Evolutionary conservation across 1,140 invertebrate genomes (phyloP), one percentile per base, ranked within the genome.

Genomic region (Drosophila baimaii): DNA sequence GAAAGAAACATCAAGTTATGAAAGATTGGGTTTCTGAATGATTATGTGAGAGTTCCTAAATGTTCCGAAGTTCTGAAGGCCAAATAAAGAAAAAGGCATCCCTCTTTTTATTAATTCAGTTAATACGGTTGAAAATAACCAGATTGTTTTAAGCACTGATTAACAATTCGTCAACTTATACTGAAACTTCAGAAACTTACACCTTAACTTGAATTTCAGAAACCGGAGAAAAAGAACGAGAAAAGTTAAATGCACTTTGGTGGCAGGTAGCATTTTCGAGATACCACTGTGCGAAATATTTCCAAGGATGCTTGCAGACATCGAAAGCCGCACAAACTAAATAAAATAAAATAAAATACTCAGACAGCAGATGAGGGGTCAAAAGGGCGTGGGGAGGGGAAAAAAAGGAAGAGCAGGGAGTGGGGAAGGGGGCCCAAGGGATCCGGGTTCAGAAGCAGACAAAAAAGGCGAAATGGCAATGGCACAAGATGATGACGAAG

Each of bases 281-380:
- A 13, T 29, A 23, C 7, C n/a, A 54, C 62, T 66, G 65, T 69
- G 9, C 29, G 15, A 19, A 29, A 41, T 66, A 69, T 65, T 52
- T 54, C 37, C 65, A 69, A 69, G 65, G 65, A 69, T 69, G 65
- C 46, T 35, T 44, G 59, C 65, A 69, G 62, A 66, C 62, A 69
- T 27, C 46, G 46, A 66, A 69, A 69, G 65, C 61, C 62, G 44
- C 46, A 66, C 23, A 49, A 61, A 61, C 46, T 25, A 69, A 69
- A 69, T 31, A 41, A 69, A 54, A 69, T 66, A 64, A 69, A 65
- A 66, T 69, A 66, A 69, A 66, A 69, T 65, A 69, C 61, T 21
- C 35, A 44, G 65, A 54, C 61, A 43, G 35, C 7, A 41, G 29
- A 13, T 23, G 58, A 12, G 46, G 65, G 56, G 37, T 17, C 33